Evolutionary conservation across 2,888 invertebrate genomes (phyloP).

Genomic region (Bellardia bayeri): DNA sequence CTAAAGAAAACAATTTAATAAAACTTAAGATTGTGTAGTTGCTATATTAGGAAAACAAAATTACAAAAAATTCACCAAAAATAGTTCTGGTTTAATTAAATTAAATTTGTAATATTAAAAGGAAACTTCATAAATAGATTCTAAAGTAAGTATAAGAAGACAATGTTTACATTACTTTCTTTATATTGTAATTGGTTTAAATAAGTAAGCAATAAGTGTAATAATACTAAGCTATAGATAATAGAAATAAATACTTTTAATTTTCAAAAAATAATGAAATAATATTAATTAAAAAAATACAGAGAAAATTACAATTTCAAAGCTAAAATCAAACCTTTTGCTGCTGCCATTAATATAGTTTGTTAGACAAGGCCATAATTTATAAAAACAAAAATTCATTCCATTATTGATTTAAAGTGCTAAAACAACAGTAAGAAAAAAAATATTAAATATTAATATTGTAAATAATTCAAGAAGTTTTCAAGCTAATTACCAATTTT

Average conservation of each 20-base stretch:
- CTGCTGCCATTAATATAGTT: not conserved
- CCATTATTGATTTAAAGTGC: conserved; percentile 32
- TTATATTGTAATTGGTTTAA: not conserved
- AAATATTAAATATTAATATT: not conserved
- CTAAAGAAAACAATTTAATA: conserved; percentile 10
- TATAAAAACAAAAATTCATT: not conserved
- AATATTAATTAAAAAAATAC: conserved; percentile 19
- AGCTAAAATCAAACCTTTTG: conserved; percentile 57
- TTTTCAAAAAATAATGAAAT: conserved; percentile 26
- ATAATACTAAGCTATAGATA: conserved; percentile 22
- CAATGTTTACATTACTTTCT: not conserved
- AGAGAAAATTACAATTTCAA: not conserved
- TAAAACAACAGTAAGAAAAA: conserved; percentile 20
- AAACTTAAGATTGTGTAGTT: conserved; percentile 10
- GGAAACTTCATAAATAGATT: conserved; percentile 48
- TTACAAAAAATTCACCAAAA: not conserved
- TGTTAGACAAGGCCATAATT: not conserved
- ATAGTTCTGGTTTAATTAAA: conserved; percentile 19
- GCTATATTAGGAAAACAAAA: not conserved
- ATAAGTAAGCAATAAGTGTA: conserved; percentile 5
- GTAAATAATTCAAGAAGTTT: not conserved
- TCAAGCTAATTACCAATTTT: conserved; percentile 55
- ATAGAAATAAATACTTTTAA: conserved; percentile 27
- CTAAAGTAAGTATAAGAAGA: not conserved
- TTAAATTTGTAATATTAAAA: conserved; percentile 30